These are phyloP conservation scores for Galeopterus variegatus DNA, from an alignment of 2,113 vertebrate species.

Conservation along the genomic window DNA sequence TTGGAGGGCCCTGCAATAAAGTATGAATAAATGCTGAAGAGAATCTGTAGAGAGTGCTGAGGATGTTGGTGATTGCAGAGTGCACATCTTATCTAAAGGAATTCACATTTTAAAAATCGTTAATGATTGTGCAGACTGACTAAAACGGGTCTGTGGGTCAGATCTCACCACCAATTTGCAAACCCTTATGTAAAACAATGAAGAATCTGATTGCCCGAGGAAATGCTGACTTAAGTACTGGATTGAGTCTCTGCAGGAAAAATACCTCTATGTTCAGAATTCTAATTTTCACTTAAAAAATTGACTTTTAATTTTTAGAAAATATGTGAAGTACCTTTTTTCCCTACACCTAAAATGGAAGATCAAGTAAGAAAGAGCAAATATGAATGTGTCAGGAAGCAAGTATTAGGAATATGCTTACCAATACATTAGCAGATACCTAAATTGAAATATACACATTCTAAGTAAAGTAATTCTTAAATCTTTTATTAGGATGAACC, in stretches of 20 bases:
- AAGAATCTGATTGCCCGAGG: not conserved
- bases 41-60: not conserved
- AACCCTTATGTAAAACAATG: not conserved
- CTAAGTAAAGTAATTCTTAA: not conserved
- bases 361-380: conserved; percentile 7
- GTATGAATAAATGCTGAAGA: not conserved
- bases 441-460: not conserved
- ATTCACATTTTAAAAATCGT: not conserved
- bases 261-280: not conserved
- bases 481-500: not conserved
- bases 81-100: not conserved
- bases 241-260: not conserved
- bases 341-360: not conserved
- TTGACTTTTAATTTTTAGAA: conserved; percentile 5
- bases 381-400: not conserved
- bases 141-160: not conserved
- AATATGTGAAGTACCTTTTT: not conserved
- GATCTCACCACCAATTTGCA: not conserved
- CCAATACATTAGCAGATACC: conserved; percentile 15
- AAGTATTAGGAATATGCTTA: not conserved
- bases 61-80: not conserved
- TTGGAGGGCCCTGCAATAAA: not conserved
- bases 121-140: not conserved
- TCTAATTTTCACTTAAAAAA: not conserved
- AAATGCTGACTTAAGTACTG: not conserved